phyloP scores from a whole-genome alignment of 2,888 invertebrate species.

The Synanthedon andrenaeformis region DNA sequence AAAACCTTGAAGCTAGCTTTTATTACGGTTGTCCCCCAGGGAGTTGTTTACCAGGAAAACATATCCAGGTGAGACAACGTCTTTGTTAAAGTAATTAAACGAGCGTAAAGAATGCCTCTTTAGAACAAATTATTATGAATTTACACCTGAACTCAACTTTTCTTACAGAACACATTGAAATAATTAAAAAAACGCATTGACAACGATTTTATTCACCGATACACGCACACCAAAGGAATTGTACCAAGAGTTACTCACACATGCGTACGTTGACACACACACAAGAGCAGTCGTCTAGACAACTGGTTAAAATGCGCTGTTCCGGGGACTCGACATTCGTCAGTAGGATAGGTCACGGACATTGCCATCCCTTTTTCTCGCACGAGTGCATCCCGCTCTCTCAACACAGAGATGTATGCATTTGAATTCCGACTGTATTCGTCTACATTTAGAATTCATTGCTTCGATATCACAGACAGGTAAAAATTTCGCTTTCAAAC shows the following conservation, averaged over 20 bases:
- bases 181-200: neutral
- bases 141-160: too few relatives aligned
- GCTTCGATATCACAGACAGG: constrained; percentile 21
- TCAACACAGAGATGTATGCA: constrained; percentile 12
- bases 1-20: too few relatives aligned
- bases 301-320: constrained; percentile 61
- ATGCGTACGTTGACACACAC: constrained; percentile 22
- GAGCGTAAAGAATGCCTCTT: too few relatives aligned
- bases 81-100: too few relatives aligned
- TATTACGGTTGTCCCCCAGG: too few relatives aligned
- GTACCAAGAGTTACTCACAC: too few relatives aligned
- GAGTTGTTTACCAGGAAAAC: too few relatives aligned
- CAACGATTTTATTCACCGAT: neutral
- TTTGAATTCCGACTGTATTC: constrained; percentile 23
- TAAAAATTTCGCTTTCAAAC: constrained; percentile 69
- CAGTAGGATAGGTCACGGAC: constrained; percentile 71
- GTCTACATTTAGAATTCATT: neutral
- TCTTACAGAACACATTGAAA: neutral
- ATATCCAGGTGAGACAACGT: too few relatives aligned
- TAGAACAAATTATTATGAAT: too few relatives aligned
- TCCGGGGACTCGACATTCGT: constrained; percentile 67
- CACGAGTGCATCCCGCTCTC: constrained; percentile 21
- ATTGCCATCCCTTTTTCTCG: constrained; percentile 35
- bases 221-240: neutral
- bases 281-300: constrained; percentile 52